These are phyloP conservation scores for Heliconius eleuchia DNA, from an alignment of 1,140 invertebrate species.

Conservation along the genomic window DNA sequence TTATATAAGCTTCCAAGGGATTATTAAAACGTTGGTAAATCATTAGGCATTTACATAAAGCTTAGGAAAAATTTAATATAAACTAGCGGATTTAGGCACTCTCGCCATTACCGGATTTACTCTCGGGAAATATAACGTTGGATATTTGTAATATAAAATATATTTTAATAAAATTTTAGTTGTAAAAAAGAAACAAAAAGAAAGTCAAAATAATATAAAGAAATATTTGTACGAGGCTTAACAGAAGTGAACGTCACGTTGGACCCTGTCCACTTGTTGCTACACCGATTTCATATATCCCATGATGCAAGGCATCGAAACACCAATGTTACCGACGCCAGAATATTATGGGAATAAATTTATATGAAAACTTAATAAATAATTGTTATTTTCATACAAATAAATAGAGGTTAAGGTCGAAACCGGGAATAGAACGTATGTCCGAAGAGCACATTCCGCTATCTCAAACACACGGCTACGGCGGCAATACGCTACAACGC, in stretches of 20 bases:
- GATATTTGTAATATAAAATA: background rate
- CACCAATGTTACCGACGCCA: constrained; percentile 46
- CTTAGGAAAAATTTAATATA: constrained; percentile 6
- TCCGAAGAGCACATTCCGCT: no score
- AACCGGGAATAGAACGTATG: constrained; percentile 11
- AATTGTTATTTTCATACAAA: no score
- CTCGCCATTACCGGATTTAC: background rate
- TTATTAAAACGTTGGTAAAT: background rate
- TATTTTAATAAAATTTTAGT: background rate
- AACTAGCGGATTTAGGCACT: constrained; percentile 5
- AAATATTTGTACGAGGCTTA: constrained; percentile 61
- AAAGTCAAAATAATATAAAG: constrained; percentile 14
- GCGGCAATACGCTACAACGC: background rate
- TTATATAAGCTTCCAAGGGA: constrained; percentile 1
- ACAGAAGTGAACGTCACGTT: constrained; percentile 68
- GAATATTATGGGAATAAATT: constrained; percentile 52
- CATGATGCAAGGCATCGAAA: constrained; percentile 53
- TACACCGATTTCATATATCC: constrained; percentile 65
- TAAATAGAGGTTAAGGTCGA: background rate
- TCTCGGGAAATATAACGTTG: background rate
- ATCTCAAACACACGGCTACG: constrained; percentile 23
- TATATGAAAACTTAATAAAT: background rate
- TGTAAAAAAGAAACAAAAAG: background rate
- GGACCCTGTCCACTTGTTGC: constrained; percentile 71
- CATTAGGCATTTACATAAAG: background rate